Base-by-base conservation (phyloP, 2,113 vertebrate genomes). In the Rhinichthys klamathensis region DNA sequence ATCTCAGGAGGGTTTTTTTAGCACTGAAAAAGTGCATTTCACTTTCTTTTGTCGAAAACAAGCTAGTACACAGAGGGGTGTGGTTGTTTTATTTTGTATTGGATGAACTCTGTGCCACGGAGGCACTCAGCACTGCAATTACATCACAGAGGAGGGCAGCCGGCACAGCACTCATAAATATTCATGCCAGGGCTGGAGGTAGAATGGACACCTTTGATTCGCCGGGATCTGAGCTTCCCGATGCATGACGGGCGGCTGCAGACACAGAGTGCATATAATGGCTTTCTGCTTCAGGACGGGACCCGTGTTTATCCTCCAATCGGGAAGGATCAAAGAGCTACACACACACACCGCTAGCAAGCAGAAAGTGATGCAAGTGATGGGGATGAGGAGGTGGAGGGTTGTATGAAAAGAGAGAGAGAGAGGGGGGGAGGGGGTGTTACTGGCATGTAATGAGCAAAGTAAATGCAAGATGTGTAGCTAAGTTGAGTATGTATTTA, bases 151-250 rank as follows among this genome's bases (percentile, higher is more conserved):
- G 79, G 46, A 23, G 46, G 44, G 49, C 67, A 63, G 58, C 89
- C 86, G 84, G 88, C 88, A 91, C 90, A 5, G 56, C 87, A 84
- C 74, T 91, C 92, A 93, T 94, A 91, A 91, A 94, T 94, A 94
- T 94, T 93, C 91, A 95, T 92, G 88, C 70, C 58, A 60, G 79
- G 84, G 91, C 91, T 90, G 86, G 90, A 90, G 91, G 91, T 91
- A 90, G 91, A 90, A 89, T 89, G 89, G 88, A 90, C 88, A 91
- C 91, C 92, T 94, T 93, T 92, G 93, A 93, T 92, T 92, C 72
- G 82, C 80, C n/a, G 74, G 85, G 90, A 93, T 93, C 90, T 91
- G 92, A 93, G 92, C 85, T 87, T 65, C 61, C 83, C 85, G 85
- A 85, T 91, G 92, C 90, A 93, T 92, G 91, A 92, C 88, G 92